These are phyloP conservation scores for Cataglyphis altisquamis DNA, from an alignment of 2,888 invertebrate genomes.

Conservation along the genomic window DNA sequence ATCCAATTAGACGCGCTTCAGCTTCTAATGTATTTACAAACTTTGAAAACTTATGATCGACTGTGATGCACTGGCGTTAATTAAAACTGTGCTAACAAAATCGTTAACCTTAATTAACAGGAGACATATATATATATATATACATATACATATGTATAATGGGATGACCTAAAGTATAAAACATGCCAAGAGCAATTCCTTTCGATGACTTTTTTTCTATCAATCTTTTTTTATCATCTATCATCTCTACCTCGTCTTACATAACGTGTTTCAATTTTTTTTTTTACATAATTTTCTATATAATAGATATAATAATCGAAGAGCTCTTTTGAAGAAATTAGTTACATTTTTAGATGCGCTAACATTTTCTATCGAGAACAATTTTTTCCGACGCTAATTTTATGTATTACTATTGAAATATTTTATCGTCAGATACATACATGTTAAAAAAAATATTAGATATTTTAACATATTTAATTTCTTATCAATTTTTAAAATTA, in stretches of 20 bases:
- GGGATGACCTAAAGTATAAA: neutral
- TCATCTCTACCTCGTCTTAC: neutral
- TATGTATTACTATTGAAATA: neutral
- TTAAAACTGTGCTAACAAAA: constrained; percentile 49
- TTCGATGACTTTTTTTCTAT: neutral
- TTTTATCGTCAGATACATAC: neutral
- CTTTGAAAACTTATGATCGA: constrained; percentile 49
- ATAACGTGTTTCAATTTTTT: neutral
- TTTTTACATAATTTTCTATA: constrained; percentile 3
- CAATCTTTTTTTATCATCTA: neutral
- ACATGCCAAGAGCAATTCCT: neutral
- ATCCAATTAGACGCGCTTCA: constrained; percentile 38
- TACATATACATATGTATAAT: neutral
- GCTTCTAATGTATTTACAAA: constrained; percentile 48
- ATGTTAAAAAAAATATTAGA: neutral
- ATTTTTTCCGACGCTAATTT: neutral
- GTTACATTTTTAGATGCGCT: neutral
- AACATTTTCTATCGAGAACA: neutral
- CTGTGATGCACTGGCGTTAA: constrained; percentile 38
- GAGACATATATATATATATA: neutral
- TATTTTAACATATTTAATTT: too few species aligned
- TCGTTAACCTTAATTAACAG: constrained; percentile 48
- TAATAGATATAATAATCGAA: neutral
- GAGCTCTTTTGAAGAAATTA: neutral
- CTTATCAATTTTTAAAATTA: neutral